Evolutionary conservation across 1,140 invertebrate genomes (phyloP), one percentile per base, ranked within the genome.

Genomic region (Eumaeus atala): DNA sequence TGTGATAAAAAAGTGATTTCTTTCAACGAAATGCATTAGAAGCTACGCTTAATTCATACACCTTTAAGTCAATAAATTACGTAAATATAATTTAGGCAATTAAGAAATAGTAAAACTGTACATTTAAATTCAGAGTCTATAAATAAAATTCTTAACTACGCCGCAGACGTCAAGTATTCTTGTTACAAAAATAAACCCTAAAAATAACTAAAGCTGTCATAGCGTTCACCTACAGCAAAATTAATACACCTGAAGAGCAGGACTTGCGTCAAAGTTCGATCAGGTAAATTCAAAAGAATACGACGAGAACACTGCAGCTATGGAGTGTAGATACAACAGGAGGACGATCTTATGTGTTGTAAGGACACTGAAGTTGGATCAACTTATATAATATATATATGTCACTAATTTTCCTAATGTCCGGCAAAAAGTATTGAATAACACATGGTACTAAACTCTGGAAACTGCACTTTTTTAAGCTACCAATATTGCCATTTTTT

Each of bases 51-150:
- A 78, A 56, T 62, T 60, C 56, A 55, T 76, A 84, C 63, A 65
- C 56, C 59, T 69, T 75, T 62, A 71, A 61, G 67, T 78, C 72
- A 86, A 87, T 87, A 87, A 87, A 76, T 87, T 87, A 87, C 81
- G 78, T 84, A 84, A 81, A 80, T 82, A 82, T 82, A 86, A 84
- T 84, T 83, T 84, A 86, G 76, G 71, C 72, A 70, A 75, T 44
- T 77, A 70, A 66, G 64, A 76, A 67, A 67, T 57, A 70, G 66
- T 69, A 67, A 53, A 79, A 70, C 77, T 85, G 72, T 81, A 84
- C 81, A 83, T 71, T 53, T 62, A 67, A 58, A 64, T 62, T 64
- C 58, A 61, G 64, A 66, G 63, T 66, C 64, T 61, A 63, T 66
- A 59, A 59, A 54, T 58, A 52, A 59, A 61, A 54, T 55, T 54